A percentile compares a stretch with the other conserved stretches of the same genome.
phyloP scores from a whole-genome alignment of 2,888 invertebrate species.

The Drosophila parthenogenetica region DNA sequence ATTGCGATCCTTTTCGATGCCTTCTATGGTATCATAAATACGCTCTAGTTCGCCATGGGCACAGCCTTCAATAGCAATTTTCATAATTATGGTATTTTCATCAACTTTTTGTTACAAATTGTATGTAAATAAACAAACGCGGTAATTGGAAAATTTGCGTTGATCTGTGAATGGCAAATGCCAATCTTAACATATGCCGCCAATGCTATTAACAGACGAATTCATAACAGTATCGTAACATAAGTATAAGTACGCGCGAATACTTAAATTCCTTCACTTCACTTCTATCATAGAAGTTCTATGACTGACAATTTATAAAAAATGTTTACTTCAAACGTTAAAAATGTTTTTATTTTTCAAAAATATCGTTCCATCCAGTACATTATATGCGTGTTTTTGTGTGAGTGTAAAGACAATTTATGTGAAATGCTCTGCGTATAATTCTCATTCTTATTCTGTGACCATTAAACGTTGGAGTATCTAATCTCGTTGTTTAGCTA shows the following conservation, averaged over 20 bases:
- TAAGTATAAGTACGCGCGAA: not conserved
- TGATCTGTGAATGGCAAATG: slow-evolving; percentile 10
- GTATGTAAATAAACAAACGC: not conserved
- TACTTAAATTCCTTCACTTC: too few species aligned
- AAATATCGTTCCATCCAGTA: slow-evolving; percentile 74
- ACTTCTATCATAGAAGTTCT: too few species aligned
- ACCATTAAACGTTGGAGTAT: slow-evolving; percentile 50
- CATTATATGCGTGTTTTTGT: slow-evolving; percentile 55
- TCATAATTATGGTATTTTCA: slow-evolving; percentile 87
- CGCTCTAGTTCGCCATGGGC: slow-evolving; percentile 98
- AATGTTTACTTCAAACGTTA: slow-evolving; percentile 62
- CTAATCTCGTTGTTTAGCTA: slow-evolving; percentile 24
- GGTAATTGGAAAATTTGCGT: not conserved
- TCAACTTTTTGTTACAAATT: not conserved
- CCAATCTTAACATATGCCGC: not conserved
- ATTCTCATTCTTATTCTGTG: slow-evolving; percentile 61
- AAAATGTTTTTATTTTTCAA: slow-evolving; percentile 76
- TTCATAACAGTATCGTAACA: not conserved
- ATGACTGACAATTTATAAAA: not conserved
- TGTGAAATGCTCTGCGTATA: slow-evolving; percentile 72
- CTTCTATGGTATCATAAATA: slow-evolving; percentile 94
- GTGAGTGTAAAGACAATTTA: slow-evolving; percentile 62
- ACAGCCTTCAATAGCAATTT: slow-evolving; percentile 98
- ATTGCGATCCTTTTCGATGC: slow-evolving; percentile 90
- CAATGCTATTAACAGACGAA: not conserved